Evolutionary conservation across 2,113 vertebrate species (phyloP).

Genomic region (Zootoca vivipara): DNA sequence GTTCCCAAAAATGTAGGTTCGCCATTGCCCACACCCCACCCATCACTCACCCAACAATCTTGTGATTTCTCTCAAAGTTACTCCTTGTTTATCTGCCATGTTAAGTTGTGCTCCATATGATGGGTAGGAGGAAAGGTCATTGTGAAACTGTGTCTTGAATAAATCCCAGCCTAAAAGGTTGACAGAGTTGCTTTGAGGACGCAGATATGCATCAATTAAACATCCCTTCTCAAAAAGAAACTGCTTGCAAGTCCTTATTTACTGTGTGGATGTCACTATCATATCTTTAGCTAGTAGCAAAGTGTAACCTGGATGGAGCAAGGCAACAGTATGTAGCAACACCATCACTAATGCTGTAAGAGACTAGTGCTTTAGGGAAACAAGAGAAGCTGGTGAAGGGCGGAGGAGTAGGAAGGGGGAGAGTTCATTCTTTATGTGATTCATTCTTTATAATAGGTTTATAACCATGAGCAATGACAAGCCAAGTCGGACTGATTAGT

Average conservation of each 20-base stretch:
- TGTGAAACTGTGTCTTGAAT: constrained; percentile 24
- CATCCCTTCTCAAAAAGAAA: background rate
- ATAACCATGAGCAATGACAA: constrained; percentile 40
- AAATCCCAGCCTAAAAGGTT: constrained; percentile 22
- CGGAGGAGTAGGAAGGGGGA: background rate
- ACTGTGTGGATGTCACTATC: constrained; percentile 4
- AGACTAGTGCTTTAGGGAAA: constrained; percentile 22
- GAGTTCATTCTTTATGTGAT: too few relatives aligned
- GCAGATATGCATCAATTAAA: background rate
- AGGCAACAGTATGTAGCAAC: background rate
- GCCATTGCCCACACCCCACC: too few relatives aligned
- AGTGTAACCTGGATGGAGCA: constrained; percentile 18
- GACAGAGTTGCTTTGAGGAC: constrained; percentile 47
- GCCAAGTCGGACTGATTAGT: constrained; percentile 31
- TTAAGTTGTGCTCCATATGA: background rate
- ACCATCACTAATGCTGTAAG: background rate
- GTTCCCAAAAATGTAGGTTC: too few relatives aligned
- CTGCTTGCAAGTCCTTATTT: constrained; percentile 37
- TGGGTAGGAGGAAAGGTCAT: constrained; percentile 12
- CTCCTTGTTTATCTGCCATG: background rate
- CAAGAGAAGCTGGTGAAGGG: background rate
- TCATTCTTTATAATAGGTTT: constrained; percentile 32
- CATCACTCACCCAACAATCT: too few relatives aligned
- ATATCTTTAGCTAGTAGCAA: constrained; percentile 20
- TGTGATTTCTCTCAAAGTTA: background rate